Base-by-base conservation (phyloP, 2,888 invertebrate species). In the Suillia variegata region DNA sequence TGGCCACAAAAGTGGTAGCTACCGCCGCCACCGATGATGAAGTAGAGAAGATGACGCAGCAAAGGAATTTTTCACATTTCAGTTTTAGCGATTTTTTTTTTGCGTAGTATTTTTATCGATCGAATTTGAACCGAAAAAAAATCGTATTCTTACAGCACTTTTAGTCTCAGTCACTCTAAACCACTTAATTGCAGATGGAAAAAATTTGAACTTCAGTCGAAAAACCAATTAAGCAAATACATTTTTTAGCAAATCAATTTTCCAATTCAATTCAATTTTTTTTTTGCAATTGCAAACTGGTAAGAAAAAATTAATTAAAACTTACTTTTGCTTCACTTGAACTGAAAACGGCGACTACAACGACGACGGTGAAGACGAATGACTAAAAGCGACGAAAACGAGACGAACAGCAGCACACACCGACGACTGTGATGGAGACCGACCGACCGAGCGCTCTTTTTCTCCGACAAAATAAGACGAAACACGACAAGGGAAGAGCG, bases 31-130 rank as follows among this genome's bases (percentile, higher is more conserved):
- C 24, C 45, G 55, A 21, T 48, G 34, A 21, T 18, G 52, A 21
- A 13, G 38, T 54, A 52, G 62, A 48, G 38, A 57, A 52, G 62
- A 48, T 55, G 61, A 65, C 57, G 49, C 54, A n/a, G n/a, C n/a
- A 56, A 54, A 58, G 58, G 48, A 61, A 59, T 56, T 47, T 24
- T 48, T 58, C 22, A 20, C 59, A 50, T 55, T 33, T 54, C 58
- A 56, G 66, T 70, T 73, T n/a, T n/a, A n/a, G n/a, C n/a, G n/a
- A n/a, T n/a, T n/a, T n/a, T n/a, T n/a, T n/a, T 77, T 77, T 78
- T 79, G 79, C 79, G 78, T 77, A 77, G 74, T 77, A 79, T 76
- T 75, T 76, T 77, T 77, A 79, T 78, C 76, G 78, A 77, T 78
- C 74, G 74, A 59, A 69, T 58, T 57, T 66, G 63, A 61, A 67